phyloP scores from a whole-genome alignment of 2,888 invertebrate genomes.

The Chelonus formosanus region DNA sequence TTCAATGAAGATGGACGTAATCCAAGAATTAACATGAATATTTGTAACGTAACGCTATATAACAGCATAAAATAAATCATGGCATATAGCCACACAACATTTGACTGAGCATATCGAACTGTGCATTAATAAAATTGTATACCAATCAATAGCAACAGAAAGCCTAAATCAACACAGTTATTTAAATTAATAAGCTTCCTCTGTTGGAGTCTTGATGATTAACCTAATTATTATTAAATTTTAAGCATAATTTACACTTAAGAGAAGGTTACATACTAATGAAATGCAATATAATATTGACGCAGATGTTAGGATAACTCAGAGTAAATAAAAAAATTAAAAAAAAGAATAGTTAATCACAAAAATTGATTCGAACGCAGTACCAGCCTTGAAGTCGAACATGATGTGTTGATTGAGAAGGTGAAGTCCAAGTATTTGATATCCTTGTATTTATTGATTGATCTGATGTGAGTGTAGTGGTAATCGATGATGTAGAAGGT shows the following conservation, averaged over 20 bases:
- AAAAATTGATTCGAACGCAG: conserved; percentile 47
- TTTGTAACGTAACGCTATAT: neutral
- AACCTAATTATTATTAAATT: conserved; percentile 9
- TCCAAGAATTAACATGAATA: conserved; percentile 7
- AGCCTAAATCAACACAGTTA: conserved; percentile 4
- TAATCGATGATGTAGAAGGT: conserved; percentile 33
- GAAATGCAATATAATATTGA: neutral
- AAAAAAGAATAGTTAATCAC: conserved; percentile 22
- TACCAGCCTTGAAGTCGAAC: conserved; percentile 63
- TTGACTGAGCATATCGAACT: conserved; percentile 1
- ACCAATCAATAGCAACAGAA: conserved; percentile 6
- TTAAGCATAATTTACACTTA: neutral
- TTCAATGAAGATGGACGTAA: conserved; percentile 1
- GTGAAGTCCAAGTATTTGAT: neutral
- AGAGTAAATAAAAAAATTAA: conserved; percentile 17
- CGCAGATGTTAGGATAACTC: too few species aligned
- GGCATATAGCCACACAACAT: conserved; percentile 12
- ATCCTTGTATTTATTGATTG: conserved; percentile 9
- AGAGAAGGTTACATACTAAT: neutral
- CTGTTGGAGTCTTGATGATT: conserved; percentile 1
- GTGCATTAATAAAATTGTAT: conserved; percentile 1
- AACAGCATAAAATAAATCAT: neutral
- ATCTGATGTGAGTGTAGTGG: neutral
- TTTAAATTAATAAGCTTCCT: conserved; percentile 4
- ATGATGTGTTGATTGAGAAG: conserved; percentile 39